phyloP scores from a whole-genome alignment of 2,888 invertebrate genomes.

The Phytoseiulus persimilis region DNA sequence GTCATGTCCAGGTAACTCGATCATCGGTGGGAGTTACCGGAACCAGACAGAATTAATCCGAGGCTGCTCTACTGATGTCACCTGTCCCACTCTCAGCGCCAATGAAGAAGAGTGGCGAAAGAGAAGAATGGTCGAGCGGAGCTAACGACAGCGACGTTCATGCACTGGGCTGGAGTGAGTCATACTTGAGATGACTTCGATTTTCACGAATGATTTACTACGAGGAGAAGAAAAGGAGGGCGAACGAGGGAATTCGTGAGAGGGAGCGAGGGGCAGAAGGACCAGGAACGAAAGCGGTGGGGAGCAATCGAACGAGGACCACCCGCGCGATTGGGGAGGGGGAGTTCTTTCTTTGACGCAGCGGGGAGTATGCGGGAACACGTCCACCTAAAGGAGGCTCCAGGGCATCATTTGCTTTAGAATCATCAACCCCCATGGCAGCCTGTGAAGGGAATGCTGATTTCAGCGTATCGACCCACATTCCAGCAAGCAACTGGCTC shows the following conservation, averaged over 20 bases:
- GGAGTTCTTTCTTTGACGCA: neutral
- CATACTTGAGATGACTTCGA: neutral
- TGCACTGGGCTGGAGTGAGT: neutral
- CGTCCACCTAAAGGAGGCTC: neutral
- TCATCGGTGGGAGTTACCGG: neutral
- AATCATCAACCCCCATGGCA: neutral
- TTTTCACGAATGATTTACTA: conserved; percentile 5
- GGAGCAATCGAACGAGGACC: too few species aligned
- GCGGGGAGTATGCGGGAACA: neutral
- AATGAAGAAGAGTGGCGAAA: neutral
- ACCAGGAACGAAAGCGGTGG: neutral
- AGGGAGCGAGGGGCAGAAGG: neutral
- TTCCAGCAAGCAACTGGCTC: neutral
- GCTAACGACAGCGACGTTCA: neutral
- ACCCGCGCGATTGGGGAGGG: too few species aligned
- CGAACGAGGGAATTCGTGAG: neutral
- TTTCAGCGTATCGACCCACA: conserved; percentile 5
- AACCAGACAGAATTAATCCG: neutral
- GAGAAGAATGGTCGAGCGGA: neutral
- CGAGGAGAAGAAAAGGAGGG: neutral
- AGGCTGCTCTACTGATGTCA: neutral
- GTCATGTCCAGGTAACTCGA: neutral
- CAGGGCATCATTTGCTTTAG: neutral
- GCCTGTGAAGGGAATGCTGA: neutral
- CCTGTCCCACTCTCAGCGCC: neutral